phyloP scores from a whole-genome alignment of 2,113 vertebrate species.

The Limnothrissa miodon region DNA sequence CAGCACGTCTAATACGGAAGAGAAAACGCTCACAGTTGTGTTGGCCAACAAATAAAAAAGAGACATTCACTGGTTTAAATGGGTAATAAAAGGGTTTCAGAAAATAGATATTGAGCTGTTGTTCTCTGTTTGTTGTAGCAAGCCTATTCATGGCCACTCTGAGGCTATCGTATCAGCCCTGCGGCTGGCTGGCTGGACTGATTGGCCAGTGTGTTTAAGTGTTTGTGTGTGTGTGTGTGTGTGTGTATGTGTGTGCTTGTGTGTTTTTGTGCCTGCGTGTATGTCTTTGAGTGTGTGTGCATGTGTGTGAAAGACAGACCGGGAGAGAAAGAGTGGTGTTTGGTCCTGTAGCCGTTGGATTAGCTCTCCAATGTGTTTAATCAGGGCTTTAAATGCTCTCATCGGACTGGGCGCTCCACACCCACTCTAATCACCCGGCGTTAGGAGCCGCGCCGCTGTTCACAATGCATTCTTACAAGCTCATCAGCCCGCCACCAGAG shows the following conservation, averaged over 20 bases:
- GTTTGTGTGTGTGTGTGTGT: conserved; percentile 1
- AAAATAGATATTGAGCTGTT: conserved; percentile 9
- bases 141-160: neutral
- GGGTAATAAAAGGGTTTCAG: neutral
- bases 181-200: neutral
- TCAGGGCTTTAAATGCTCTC: conserved; percentile 52
- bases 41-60: neutral
- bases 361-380: conserved; percentile 58
- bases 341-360: conserved; percentile 47
- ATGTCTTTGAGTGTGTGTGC: neutral
- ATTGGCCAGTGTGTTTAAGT: neutral
- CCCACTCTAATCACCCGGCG: conserved; percentile 24
- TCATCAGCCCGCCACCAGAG: neutral
- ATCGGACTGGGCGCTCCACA: conserved; percentile 48
- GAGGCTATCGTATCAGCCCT: neutral
- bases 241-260: conserved; percentile 8
- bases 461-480: neutral
- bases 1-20: neutral
- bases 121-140: neutral
- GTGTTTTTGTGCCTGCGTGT: neutral
- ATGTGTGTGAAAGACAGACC: neutral
- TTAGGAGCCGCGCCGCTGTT: conserved; percentile 1
- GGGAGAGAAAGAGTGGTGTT: neutral
- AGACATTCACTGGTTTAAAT: neutral
- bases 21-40: conserved; percentile 37